Evolutionary conservation across 1,140 invertebrate genomes (phyloP), one percentile per base, ranked within the genome.

Genomic region (Eurosta solidaginis): DNA sequence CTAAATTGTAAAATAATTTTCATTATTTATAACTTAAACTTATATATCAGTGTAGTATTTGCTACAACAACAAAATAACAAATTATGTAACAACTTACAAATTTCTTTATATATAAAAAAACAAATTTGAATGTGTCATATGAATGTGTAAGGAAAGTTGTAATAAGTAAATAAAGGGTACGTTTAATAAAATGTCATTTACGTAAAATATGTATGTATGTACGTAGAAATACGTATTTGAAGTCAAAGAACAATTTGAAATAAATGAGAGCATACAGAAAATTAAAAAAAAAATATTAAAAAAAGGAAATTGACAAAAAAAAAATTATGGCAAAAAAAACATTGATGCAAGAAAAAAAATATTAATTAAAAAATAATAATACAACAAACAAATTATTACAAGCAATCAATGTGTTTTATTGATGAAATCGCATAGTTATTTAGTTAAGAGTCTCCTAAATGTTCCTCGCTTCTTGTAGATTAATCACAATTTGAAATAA

Each of bases 121-220:
- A 40, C 20, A 75, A 47, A 47, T 75, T 29, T 75, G 7, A 27
- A 75, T 75, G 45, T 75, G 73, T 75, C 29, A 47, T 47, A 47
- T 75, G n/a, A 25, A 75, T 47, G 45, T 47, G 22, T 75, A 42
- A 22, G 42, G 40, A 68, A 68, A 49, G 4, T 17, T 17, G 4
- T 17, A 49, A 6, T 5, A 63, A 68, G n/a, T 22, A 40, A 33
- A n/a, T 40, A 9, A 40, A 68, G 40, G 40, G 14, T 20, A 7
- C 17, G 40, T 40, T 20, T 68, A 7, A 68, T 40, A 40, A 1
- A 33, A 9, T 68, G 59, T 40, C 33, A 20, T 27, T 68, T 68
- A 40, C 27, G 14, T 36, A 47, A 74, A 45, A 17, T n/a, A n/a
- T n/a, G n/a, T n/a, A n/a, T n/a, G n/a, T n/a, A n/a, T n/a, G n/a